These are phyloP conservation scores for Sinelater perroti DNA, from an alignment of 2,888 invertebrate genomes.

Conservation along the genomic window DNA sequence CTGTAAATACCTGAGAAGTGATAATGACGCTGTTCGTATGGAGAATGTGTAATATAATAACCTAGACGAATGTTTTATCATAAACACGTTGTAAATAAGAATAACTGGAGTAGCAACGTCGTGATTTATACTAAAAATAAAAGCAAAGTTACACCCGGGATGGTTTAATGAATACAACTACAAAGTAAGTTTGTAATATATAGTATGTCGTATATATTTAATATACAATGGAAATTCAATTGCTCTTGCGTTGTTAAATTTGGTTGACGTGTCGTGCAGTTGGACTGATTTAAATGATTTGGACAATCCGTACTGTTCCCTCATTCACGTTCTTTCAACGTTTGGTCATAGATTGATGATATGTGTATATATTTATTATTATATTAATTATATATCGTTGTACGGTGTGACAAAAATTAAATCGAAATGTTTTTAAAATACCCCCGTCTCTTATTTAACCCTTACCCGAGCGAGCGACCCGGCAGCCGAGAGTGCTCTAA, in stretches of 20 bases:
- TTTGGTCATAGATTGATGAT: conserved; percentile 49
- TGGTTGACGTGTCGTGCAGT: conserved; percentile 56
- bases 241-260: conserved; percentile 53
- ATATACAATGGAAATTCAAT: conserved; percentile 33
- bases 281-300: conserved; percentile 43
- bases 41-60: conserved; percentile 57
- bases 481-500: too few relatives aligned
- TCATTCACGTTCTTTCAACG: conserved; percentile 47
- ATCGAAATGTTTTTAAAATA: conserved; percentile 59
- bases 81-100: conserved; percentile 48
- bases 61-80: conserved; percentile 41
- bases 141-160: conserved; percentile 53
- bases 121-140: conserved; percentile 49
- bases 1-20: conserved; percentile 55
- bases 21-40: conserved; percentile 52
- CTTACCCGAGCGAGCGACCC: conserved; percentile 27
- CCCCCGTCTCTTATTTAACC: conserved; percentile 39
- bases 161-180: conserved; percentile 57
- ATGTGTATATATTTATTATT: conserved; percentile 61
- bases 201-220: conserved; percentile 57
- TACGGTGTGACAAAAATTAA: conserved; percentile 61
- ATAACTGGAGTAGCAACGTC: conserved; percentile 47
- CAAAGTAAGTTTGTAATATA: conserved; percentile 57
- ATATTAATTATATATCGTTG: conserved; percentile 61
- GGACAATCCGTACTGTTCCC: conserved; percentile 52